A percentile compares a stretch with the other conserved stretches of the same genome.
Conservation (phyloP, 2,888 invertebrate species). For the Odontothrips loti region DNA sequence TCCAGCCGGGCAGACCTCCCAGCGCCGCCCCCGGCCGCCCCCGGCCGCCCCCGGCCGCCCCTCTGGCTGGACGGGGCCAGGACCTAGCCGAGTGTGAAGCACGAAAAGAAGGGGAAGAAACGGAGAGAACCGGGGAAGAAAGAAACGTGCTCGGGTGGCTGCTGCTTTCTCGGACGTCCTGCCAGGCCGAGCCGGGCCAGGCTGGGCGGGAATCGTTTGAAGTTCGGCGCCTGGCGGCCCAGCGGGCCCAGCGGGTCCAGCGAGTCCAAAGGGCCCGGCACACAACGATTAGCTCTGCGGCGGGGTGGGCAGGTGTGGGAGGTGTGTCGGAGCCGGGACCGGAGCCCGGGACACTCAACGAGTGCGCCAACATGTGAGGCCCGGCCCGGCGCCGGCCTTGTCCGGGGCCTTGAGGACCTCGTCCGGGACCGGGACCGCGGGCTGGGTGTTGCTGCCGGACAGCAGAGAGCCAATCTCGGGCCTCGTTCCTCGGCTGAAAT, state of each 20-base stretch:
- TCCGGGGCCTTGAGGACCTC: too few species aligned
- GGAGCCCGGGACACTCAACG: too few species aligned
- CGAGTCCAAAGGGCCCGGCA: background rate
- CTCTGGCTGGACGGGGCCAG: too few species aligned
- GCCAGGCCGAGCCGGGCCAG: background rate
- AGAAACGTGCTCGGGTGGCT: too few species aligned
- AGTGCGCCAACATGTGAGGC: too few species aligned
- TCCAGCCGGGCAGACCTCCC: too few species aligned
- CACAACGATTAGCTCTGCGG: background rate
- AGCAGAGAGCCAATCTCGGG: conserved; percentile 3
- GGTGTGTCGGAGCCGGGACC: background rate
- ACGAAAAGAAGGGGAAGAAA: background rate
- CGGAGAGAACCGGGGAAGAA: background rate
- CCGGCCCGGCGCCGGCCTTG: too few species aligned
- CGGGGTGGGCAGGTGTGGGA: background rate
- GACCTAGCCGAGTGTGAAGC: background rate
- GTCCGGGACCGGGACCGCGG: too few species aligned
- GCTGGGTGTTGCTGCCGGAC: background rate
- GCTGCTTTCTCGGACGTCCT: too few species aligned
- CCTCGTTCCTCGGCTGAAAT: background rate
- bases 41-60: too few species aligned
- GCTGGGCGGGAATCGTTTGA: background rate
- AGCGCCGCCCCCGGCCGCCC: too few species aligned
- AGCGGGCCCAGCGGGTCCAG: background rate
- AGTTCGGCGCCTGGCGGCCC: background rate